Conservation (phyloP, 2,888 invertebrate genomes). For the Meteorus cinctellus region DNA sequence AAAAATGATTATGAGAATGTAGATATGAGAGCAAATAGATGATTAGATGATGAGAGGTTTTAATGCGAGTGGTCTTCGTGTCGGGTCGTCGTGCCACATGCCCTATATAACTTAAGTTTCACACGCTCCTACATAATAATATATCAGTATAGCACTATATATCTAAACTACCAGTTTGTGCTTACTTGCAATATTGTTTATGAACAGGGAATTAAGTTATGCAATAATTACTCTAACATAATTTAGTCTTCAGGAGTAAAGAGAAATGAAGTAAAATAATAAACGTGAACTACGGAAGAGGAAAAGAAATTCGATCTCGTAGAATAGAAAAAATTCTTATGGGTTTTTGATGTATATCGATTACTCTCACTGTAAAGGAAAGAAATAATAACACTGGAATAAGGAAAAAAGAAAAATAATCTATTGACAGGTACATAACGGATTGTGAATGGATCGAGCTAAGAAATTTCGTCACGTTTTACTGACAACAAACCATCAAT, state of each 20-base stretch:
- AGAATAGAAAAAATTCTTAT: too few relatives aligned
- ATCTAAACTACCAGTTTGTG: background rate
- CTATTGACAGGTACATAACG: background rate
- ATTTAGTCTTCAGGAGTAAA: constrained; percentile 26
- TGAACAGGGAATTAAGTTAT: constrained; percentile 46
- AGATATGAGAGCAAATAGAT: background rate
- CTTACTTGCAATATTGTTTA: constrained; percentile 50
- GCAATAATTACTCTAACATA: constrained; percentile 58
- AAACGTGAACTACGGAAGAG: background rate
- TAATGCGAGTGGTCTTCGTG: constrained; percentile 35
- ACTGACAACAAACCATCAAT: constrained; percentile 5
- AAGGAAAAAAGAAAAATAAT: background rate
- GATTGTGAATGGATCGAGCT: background rate
- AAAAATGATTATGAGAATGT: background rate
- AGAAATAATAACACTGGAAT: background rate
- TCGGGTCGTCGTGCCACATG: constrained; percentile 53
- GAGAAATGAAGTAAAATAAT: background rate
- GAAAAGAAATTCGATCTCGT: background rate
- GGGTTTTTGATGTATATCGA: too few relatives aligned
- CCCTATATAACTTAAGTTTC: constrained; percentile 49
- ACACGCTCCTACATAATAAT: constrained; percentile 44
- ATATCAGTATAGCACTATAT: background rate
- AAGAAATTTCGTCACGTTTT: constrained; percentile 9
- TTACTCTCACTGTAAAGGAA: background rate
- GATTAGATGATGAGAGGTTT: background rate